Evolutionary conservation across 2,797 vertebrate genomes (phyloP).

Genomic region (Anas flavirostris): DNA sequence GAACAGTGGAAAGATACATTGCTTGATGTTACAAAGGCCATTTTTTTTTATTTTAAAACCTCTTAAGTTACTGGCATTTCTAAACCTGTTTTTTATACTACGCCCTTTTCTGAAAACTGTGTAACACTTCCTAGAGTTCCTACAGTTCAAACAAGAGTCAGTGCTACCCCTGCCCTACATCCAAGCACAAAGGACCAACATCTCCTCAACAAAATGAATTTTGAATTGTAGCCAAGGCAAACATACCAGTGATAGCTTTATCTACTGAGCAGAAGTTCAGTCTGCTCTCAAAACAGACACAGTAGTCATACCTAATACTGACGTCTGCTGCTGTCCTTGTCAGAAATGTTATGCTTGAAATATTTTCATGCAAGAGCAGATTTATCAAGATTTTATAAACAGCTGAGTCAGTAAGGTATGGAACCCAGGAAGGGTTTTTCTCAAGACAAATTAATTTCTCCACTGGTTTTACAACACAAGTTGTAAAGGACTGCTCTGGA

Average conservation of each 20-base stretch:
- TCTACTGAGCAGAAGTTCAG: not conserved
- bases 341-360: not conserved
- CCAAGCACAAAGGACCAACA: not conserved
- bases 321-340: not conserved
- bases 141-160: not conserved
- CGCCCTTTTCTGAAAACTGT: not conserved
- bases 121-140: not conserved
- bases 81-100: not conserved
- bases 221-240: slow-evolving; percentile 16
- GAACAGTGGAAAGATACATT: not conserved
- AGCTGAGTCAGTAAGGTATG: not conserved
- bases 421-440: not conserved
- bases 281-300: not conserved
- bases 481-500: not conserved
- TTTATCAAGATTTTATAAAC: not conserved
- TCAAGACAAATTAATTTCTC: not conserved
- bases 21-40: not conserved
- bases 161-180: not conserved
- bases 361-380: not conserved
- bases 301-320: not conserved
- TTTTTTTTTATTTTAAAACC: not conserved
- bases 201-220: not conserved
- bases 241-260: not conserved
- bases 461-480: not conserved
- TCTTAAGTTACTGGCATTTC: not conserved